Evolutionary conservation across 2,888 invertebrate species (phyloP).

Genomic region (Drosophila planitibia): DNA sequence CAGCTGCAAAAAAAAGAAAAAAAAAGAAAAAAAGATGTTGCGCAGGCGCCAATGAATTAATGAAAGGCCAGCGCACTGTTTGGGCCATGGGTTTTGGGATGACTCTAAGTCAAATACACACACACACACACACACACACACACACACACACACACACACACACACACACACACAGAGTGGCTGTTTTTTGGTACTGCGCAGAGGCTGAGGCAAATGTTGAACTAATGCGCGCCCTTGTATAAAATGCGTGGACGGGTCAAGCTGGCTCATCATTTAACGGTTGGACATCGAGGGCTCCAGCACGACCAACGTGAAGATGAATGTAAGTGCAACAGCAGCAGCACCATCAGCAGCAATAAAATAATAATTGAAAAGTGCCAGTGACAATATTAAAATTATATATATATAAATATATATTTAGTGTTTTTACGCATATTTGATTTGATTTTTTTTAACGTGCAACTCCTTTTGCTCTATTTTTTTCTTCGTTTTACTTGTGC

Average conservation of each 20-base stretch:
- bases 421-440: constrained; percentile 1
- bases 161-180: neutral
- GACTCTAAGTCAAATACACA: constrained; percentile 22
- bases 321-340: constrained; percentile 70
- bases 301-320: constrained; percentile 82
- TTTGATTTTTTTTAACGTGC: constrained; percentile 19
- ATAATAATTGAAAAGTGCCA: constrained; percentile 11
- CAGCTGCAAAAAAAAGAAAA: constrained; percentile 3
- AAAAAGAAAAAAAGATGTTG: constrained; percentile 37
- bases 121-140: constrained; percentile 1
- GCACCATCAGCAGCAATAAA: constrained; percentile 3
- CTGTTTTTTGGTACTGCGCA: neutral
- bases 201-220: constrained; percentile 17
- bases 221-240: constrained; percentile 73
- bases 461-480: neutral
- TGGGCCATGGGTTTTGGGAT: constrained; percentile 49
- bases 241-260: constrained; percentile 80
- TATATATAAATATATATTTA: constrained; percentile 1
- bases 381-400: constrained; percentile 18
- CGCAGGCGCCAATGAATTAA: constrained; percentile 63
- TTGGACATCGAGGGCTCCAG: constrained; percentile 80
- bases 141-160: constrained; percentile 16
- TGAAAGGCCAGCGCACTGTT: constrained; percentile 56
- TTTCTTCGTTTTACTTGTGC: neutral
- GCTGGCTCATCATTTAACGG: constrained; percentile 80